A percentile compares a stretch with the other conserved stretches of the same genome.
phyloP scores from a whole-genome alignment of 37 sponge, comb jelly and placozoan species.

The Corticium candelabrum region DNA sequence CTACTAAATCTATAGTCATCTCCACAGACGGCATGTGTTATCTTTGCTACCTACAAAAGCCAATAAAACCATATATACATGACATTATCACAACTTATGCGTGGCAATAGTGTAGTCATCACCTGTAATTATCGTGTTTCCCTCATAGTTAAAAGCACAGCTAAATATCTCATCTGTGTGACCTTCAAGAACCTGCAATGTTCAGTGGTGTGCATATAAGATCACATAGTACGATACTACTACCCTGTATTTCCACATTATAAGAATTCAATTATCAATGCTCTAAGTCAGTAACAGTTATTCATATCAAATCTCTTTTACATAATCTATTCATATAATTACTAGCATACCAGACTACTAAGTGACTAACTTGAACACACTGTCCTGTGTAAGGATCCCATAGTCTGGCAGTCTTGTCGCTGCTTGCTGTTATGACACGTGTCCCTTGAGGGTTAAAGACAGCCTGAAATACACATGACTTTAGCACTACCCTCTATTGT shows the following conservation, averaged over 20 bases:
- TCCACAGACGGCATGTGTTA: slow-evolving; percentile 98
- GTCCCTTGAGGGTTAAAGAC: slow-evolving; percentile 89
- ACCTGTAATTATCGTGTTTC: slow-evolving; percentile 91
- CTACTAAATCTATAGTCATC: slow-evolving; percentile 5
- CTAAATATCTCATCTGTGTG: slow-evolving; percentile 95
- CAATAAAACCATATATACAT: background rate
- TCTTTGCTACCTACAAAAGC: slow-evolving; percentile 75
- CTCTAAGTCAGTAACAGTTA: too few species aligned
- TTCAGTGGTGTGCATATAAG: background rate
- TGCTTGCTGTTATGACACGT: slow-evolving; percentile 73
- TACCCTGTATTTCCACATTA: background rate
- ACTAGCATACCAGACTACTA: too few species aligned
- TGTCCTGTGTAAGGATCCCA: slow-evolving; percentile 68
- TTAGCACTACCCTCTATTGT: too few species aligned
- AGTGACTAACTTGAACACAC: slow-evolving; percentile 86
- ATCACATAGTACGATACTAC: background rate
- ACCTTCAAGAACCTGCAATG: slow-evolving; percentile 76
- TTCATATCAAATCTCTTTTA: too few species aligned
- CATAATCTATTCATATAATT: too few species aligned
- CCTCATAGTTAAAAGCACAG: slow-evolving; percentile 92
- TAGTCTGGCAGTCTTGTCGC: slow-evolving; percentile 82
- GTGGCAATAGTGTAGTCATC: background rate
- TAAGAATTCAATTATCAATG: too few species aligned
- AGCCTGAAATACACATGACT: slow-evolving; percentile 31
- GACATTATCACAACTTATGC: background rate